A percentile compares a stretch with the other conserved stretches of the same genome.
Conservation (phyloP, 2,888 invertebrate species). For the Melieria picta region DNA sequence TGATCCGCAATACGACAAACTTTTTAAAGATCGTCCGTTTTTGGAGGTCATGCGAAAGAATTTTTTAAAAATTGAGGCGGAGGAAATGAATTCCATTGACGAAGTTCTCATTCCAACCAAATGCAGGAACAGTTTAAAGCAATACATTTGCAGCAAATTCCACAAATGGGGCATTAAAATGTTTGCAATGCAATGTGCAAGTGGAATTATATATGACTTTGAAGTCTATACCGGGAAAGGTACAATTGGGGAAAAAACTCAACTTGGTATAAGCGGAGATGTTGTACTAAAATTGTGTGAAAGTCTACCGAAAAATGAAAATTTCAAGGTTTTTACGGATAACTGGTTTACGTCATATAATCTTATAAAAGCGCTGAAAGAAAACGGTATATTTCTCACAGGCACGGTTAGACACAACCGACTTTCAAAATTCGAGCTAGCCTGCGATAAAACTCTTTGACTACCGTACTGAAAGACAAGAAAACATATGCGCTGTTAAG, state of each 20-base stretch:
- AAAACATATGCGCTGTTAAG: background rate
- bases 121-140: constrained; percentile 8
- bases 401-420: too few species aligned
- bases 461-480: background rate
- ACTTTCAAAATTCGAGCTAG: too few species aligned
- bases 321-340: constrained; percentile 4
- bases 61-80: background rate
- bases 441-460: too few species aligned
- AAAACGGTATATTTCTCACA: background rate
- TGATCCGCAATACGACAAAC: background rate
- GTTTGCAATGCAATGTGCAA: background rate
- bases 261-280: too few species aligned
- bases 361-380: background rate
- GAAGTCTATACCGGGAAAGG: background rate
- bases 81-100: background rate
- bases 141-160: constrained; percentile 1
- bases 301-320: constrained; percentile 8
- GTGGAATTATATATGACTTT: background rate
- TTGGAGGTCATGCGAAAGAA: background rate
- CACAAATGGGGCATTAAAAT: constrained; percentile 3
- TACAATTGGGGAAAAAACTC: background rate
- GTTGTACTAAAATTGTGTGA: constrained; percentile 12
- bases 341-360: background rate
- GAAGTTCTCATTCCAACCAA: constrained; percentile 8
- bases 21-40: background rate